Evolutionary conservation across 2,888 invertebrate species (phyloP).

Genomic region (Thyatira batis): DNA sequence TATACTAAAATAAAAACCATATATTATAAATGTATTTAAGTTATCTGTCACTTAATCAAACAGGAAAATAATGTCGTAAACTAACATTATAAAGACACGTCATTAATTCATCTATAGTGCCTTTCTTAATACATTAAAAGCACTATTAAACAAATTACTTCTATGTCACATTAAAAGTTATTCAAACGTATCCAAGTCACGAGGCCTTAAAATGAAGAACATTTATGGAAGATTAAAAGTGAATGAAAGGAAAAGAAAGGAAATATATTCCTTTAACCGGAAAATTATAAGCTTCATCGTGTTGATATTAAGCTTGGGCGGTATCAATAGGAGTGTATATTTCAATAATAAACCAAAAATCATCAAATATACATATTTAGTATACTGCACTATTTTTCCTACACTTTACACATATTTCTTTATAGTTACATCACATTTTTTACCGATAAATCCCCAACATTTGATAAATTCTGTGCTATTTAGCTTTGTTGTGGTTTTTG

Average conservation of each 20-base stretch:
- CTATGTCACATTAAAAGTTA: no score
- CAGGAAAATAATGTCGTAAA: no score
- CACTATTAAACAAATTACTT: no score
- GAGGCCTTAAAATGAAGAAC: background rate
- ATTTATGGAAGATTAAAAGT: background rate
- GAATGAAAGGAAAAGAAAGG: background rate
- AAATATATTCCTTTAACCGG: background rate
- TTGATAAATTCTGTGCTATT: background rate
- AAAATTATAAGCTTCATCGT: background rate
- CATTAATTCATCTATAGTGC: no score
- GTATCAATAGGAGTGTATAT: background rate
- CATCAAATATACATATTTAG: background rate
- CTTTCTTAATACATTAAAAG: no score
- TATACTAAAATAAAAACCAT: no score
- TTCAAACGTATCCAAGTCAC: no score
- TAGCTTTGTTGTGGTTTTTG: background rate
- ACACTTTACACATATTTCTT: background rate
- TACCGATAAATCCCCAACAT: background rate
- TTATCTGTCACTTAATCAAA: no score
- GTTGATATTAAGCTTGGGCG: background rate
- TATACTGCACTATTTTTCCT: background rate
- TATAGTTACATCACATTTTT: background rate
- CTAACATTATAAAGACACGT: no score
- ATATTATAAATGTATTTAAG: no score
- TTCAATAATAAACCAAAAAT: conserved; percentile 3